Percentiles rank a stretch among this genome's conserved stretches.
Conservation (phyloP, 2,888 invertebrate genomes). For the Perdita meconis region DNA sequence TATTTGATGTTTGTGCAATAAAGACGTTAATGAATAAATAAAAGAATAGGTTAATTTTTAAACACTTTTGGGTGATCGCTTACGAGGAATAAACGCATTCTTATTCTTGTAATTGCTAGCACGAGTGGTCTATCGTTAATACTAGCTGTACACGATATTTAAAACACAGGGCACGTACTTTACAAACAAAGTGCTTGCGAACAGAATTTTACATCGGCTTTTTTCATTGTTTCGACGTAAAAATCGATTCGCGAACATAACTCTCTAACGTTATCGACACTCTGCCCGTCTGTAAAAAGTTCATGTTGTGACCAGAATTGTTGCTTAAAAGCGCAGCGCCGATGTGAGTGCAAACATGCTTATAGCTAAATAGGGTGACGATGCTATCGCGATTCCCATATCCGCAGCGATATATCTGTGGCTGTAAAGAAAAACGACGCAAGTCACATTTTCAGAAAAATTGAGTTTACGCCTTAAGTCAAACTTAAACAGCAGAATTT, state of each 20-base stretch:
- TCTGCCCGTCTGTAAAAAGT: constrained; percentile 5
- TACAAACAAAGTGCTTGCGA: constrained; percentile 13
- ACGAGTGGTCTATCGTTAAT: not conserved
- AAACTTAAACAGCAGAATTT: too few relatives aligned
- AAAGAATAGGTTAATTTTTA: too few relatives aligned
- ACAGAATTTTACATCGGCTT: constrained; percentile 18
- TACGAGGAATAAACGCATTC: not conserved
- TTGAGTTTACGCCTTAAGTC: too few relatives aligned
- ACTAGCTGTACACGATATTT: constrained; percentile 1
- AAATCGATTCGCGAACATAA: constrained; percentile 8
- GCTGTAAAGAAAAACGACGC: too few relatives aligned
- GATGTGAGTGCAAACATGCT: constrained; percentile 1
- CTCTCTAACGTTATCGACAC: constrained; percentile 14
- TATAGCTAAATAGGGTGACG: not conserved
- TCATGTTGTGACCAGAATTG: constrained; percentile 26
- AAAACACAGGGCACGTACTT: constrained; percentile 16
- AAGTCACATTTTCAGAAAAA: too few relatives aligned
- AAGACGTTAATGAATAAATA: too few relatives aligned
- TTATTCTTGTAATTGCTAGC: not conserved
- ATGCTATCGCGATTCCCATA: too few relatives aligned
- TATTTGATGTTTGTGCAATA: too few relatives aligned
- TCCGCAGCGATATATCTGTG: too few relatives aligned
- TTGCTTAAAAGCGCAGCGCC: not conserved
- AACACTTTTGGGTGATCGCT: not conserved
- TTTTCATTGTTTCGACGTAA: not conserved